Conservation (phyloP, 2,888 invertebrate species). For the Spisula subtruncata region DNA sequence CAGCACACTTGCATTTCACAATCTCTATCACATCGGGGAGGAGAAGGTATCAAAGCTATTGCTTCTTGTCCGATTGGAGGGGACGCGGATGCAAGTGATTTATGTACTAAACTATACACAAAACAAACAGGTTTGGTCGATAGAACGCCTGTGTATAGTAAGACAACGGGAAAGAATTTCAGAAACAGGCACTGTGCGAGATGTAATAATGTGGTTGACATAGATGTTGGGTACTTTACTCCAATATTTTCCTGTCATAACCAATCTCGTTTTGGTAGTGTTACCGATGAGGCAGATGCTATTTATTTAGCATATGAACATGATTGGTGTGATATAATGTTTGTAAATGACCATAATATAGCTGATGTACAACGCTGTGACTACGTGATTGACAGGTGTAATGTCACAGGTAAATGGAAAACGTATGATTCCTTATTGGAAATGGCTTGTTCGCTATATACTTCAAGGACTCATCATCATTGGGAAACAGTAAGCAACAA, state of each 20-base stretch:
- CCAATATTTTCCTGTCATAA: neutral
- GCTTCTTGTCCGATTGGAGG: neutral
- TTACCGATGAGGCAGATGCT: neutral
- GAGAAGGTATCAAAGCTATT: neutral
- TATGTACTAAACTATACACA: constrained; percentile 11
- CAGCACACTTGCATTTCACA: neutral
- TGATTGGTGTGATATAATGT: constrained; percentile 14
- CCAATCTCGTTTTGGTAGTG: neutral
- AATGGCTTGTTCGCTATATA: constrained; percentile 20
- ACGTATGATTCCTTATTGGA: constrained; percentile 11
- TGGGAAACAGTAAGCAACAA: too few relatives aligned
- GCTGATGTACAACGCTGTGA: too few relatives aligned
- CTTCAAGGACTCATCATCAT: too few relatives aligned
- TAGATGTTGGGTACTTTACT: neutral
- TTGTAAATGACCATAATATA: neutral
- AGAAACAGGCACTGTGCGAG: constrained; percentile 30
- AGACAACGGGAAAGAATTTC: neutral
- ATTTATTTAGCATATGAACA: neutral
- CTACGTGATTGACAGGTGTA: constrained; percentile 28
- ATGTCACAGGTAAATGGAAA: constrained; percentile 23
- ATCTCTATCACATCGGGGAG: neutral
- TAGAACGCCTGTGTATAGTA: constrained; percentile 3
- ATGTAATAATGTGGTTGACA: neutral
- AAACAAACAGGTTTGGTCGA: neutral
- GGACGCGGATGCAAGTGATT: too few relatives aligned